Percentiles rank a stretch among this genome's conserved stretches.
Conservation (phyloP, 2,113 vertebrate genomes). For the Phalacrocorax carbo region DNA sequence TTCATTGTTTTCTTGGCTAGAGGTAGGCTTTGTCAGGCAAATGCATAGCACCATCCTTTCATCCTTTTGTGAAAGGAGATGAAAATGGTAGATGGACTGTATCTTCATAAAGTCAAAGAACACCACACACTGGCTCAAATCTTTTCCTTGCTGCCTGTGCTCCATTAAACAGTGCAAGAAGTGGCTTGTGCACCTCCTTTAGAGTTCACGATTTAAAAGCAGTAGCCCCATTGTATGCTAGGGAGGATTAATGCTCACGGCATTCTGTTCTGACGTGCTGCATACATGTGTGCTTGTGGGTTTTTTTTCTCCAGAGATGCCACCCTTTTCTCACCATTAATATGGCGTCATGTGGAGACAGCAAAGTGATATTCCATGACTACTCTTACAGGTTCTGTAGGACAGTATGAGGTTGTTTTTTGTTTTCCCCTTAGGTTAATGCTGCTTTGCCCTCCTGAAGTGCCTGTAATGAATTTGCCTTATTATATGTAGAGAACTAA, state of each 20-base stretch:
- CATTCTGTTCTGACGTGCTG: background rate
- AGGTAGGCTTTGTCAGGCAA: background rate
- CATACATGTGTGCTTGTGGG: background rate
- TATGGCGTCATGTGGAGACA: background rate
- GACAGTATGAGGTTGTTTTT: background rate
- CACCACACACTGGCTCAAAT: background rate
- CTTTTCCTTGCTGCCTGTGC: background rate
- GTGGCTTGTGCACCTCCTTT: background rate
- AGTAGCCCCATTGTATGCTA: background rate
- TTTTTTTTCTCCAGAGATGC: background rate
- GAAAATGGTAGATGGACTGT: background rate
- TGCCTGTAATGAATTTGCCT: background rate
- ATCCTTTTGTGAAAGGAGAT: background rate
- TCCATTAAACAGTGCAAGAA: background rate
- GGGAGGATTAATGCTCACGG: background rate
- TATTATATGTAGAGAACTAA: background rate
- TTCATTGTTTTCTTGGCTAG: background rate
- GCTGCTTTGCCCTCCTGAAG: background rate
- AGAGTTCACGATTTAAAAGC: background rate
- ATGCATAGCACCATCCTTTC: background rate
- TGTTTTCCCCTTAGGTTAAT: background rate
- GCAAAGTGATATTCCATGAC: background rate
- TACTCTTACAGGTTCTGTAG: background rate
- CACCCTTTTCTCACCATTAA: background rate
- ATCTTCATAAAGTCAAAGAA: background rate